Base-by-base conservation (phyloP, 1,140 invertebrate species). In the Tenebrio molitor region DNA sequence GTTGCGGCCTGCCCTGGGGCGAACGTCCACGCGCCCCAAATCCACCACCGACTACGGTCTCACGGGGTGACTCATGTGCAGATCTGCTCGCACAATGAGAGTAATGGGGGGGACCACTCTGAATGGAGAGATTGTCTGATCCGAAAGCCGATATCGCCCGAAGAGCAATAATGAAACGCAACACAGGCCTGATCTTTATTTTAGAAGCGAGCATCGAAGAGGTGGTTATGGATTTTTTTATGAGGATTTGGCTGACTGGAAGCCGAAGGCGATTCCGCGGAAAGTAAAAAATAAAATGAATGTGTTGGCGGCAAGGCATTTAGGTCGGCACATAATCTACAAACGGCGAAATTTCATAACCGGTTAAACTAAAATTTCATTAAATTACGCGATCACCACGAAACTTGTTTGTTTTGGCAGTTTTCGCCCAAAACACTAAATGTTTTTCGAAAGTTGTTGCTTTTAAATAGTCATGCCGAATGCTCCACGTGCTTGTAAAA, bases 1-100 rank as follows among this genome's bases (percentile, higher is more conserved):
- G 81, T 83, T 83, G 81, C 79, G 81, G 81, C 79, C 80, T 80
- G 78, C 78, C 80, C 79, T 76, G 77, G 79, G 81, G 79, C 81
- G 77, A 80, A 65, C 73, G 78, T 80, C 80, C 79, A 77, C 81
- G 80, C 81, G 81, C 78, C 80, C 78, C 74, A 77, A 77, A 74
- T 67, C 74, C 69, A 23, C 64, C 65, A 29, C 74, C 69, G 42
- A 46, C 72, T 69, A n/a, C 74, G 23, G 39, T 74, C 71, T 72
- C 74, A 75, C 75, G 76, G 76, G 76, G 78, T 81, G 80, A 81
- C 74, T 81, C 80, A 81, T 77, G 70, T 46, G 34, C 39, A 29
- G 25, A 29, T 29, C 25, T n/a, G n/a, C n/a, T 29, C 25, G 62
- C 10, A 21, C 53, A 66, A 33, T 39, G 44, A 5, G 15, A 17